Evolutionary conservation across 2,113 vertebrate species (phyloP).

Genomic region (Hassar affinis): DNA sequence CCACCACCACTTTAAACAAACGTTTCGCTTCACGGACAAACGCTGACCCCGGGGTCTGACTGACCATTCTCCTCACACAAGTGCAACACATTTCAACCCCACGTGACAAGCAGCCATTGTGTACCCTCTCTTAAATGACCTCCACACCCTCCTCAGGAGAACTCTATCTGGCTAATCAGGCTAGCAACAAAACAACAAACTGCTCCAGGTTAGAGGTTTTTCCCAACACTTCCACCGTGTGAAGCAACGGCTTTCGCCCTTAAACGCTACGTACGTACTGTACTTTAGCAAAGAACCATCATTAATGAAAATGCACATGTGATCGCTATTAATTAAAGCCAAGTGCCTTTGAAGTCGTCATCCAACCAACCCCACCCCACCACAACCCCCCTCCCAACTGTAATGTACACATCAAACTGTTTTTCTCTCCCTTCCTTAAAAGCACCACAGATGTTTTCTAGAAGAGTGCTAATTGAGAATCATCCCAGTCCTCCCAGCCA

Average conservation of each 20-base stretch:
- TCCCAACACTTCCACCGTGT: not conserved
- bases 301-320: not conserved
- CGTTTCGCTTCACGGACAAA: conserved; percentile 48
- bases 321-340: conserved; percentile 37
- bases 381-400: too few species aligned
- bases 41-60: conserved; percentile 34
- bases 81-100: conserved; percentile 45
- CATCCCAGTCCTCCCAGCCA: not conserved
- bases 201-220: too few species aligned
- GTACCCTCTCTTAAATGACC: conserved; percentile 44
- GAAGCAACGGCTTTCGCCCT: conserved; percentile 5
- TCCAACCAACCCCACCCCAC: too few species aligned
- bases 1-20: conserved; percentile 48
- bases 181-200: not conserved
- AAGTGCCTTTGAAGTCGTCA: conserved; percentile 38
- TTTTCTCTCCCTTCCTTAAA: conserved; percentile 11
- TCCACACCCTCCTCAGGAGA: not conserved
- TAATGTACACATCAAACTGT: not conserved
- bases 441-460: conserved; percentile 38
- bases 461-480: conserved; percentile 35
- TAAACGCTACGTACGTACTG: not conserved
- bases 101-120: conserved; percentile 59
- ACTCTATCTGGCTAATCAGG: not conserved
- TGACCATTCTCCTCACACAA: conserved; percentile 50
- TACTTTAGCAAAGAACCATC: not conserved